phyloP scores from a whole-genome alignment of 2,888 invertebrate genomes.

The Tenthredo notha region DNA sequence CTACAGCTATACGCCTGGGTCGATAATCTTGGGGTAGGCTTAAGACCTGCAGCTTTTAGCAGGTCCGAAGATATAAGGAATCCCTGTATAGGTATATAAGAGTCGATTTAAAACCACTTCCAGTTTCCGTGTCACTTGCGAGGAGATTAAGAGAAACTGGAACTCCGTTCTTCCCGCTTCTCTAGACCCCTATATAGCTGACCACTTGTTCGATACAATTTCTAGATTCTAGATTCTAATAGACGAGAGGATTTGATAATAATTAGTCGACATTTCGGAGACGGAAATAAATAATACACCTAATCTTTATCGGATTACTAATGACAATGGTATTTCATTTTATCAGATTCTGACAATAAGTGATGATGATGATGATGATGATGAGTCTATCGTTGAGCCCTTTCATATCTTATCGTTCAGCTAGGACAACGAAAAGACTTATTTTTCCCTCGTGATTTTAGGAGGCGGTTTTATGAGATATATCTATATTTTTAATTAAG shows the following conservation, averaged over 20 bases:
- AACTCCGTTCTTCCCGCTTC: neutral
- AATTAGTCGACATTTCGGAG: neutral
- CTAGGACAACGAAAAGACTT: neutral
- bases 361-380: neutral
- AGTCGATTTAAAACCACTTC: constrained; percentile 36
- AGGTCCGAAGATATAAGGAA: neutral
- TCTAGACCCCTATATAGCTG: neutral
- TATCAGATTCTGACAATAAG: neutral
- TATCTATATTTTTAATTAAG: neutral
- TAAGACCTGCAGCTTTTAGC: constrained; percentile 14
- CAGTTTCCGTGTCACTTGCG: constrained; percentile 10
- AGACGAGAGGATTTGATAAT: neutral
- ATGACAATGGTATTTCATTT: neutral
- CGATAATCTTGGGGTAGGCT: constrained; percentile 54
- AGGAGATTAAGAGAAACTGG: constrained; percentile 1
- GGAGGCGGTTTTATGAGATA: neutral
- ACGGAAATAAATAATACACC: neutral
- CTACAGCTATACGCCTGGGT: neutral
- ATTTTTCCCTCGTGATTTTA: neutral
- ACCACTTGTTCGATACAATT: neutral
- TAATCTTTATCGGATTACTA: neutral
- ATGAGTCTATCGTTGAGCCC: neutral
- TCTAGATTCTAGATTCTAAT: neutral
- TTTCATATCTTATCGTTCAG: neutral
- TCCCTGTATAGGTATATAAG: neutral